Evolutionary conservation across 64 coral and sea anemone species (phyloP), one percentile per base, ranked within the genome.

Genomic region (Stichodactyla helianthus): DNA sequence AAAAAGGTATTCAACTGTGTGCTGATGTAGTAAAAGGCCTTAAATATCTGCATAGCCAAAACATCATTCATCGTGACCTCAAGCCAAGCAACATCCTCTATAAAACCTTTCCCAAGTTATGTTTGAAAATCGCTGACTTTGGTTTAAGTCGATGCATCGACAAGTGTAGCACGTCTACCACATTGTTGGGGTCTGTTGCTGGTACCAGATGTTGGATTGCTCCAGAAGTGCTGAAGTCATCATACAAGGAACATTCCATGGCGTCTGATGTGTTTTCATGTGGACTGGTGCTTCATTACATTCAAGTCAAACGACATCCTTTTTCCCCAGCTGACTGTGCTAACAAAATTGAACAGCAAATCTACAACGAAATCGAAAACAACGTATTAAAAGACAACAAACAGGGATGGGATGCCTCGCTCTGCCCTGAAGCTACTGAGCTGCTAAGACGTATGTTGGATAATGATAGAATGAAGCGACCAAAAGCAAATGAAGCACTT

Each of bases 11-110:
- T 51, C 2, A 4, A 14, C 77, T 88, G 7, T 88, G 87, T 52
- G 20, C 61, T 20, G 23, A 58, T 50, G 51, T 88, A 25, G 28
- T 18, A 20, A 35, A 10, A 51, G 92, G 92, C 0, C 52, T 94
- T 7, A 52, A 79, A 15, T 89, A 79, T 26, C 64, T 93, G 11
- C 92, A 93, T 52, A 26, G 71, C 7, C 88, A 86, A 78, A 77
- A 63, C 20, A 61, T 93, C 51, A 15, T 93, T 26, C 92, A 93
- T 84, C 51, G 92, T 18, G 92, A 93, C 31, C 57, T 93, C 5
- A 93, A 93, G 57, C 92, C 92, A 50, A 79, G n/a, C 50, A 95
- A 95, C 82, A 95, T 95, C 10, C 77, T 95, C 7, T 95, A 85
- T 59, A 91, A 80, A 52, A 95, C 62, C 12, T 18, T 53, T 51